These are phyloP conservation scores for Okapia johnstoni DNA, from an alignment of 2,113 vertebrate genomes.

Conservation along the genomic window DNA sequence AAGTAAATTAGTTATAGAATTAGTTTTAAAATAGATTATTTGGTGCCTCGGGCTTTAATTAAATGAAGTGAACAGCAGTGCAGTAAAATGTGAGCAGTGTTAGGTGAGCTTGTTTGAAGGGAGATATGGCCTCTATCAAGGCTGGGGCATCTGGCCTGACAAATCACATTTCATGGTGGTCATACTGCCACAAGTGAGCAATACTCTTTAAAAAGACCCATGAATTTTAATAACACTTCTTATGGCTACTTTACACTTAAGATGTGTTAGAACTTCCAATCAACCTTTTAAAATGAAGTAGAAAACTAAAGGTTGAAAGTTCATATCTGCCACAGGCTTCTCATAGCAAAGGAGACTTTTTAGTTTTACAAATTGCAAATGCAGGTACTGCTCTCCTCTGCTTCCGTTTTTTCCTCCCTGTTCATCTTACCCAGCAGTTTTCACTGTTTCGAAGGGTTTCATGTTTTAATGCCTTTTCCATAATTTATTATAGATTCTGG, in stretches of 20 bases:
- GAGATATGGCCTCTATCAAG: neutral
- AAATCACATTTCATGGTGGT: neutral
- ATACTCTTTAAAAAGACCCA: neutral
- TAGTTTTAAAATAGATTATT: constrained; percentile 74
- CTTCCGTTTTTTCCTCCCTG: neutral
- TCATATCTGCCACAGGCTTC: neutral
- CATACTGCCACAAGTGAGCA: neutral
- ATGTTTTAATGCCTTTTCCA: neutral
- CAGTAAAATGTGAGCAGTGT: constrained; percentile 27
- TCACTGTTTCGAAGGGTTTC: neutral
- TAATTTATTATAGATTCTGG: neutral
- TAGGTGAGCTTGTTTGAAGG: neutral
- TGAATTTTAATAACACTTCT: constrained; percentile 1
- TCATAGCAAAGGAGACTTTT: neutral
- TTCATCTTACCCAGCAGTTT: neutral
- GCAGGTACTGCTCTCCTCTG: neutral
- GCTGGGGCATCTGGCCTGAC: neutral
- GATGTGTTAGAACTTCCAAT: neutral
- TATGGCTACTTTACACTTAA: neutral
- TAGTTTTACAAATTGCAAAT: neutral
- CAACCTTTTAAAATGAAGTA: constrained; percentile 21
- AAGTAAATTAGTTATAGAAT: constrained; percentile 71
- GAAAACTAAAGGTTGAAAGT: constrained; percentile 32
- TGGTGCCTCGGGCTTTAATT: constrained; percentile 70
- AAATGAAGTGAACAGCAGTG: constrained; percentile 50